These are phyloP conservation scores for Cherax quadricarinatus DNA, from an alignment of 1,140 invertebrate species.

Conservation along the genomic window DNA sequence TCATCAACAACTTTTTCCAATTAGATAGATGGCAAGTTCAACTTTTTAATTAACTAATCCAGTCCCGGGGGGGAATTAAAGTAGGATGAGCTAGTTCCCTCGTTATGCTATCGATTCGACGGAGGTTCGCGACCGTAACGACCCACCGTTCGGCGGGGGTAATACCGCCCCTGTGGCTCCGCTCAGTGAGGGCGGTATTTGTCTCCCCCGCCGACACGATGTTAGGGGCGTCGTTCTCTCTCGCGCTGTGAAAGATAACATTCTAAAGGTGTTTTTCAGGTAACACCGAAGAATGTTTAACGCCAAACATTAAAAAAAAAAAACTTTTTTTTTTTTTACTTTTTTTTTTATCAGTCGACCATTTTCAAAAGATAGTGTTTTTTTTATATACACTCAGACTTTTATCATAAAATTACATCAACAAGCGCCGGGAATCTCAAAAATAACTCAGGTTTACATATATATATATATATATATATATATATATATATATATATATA, in stretches of 20 bases:
- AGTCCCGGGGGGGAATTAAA: slow-evolving; percentile 61
- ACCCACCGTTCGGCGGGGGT: neutral
- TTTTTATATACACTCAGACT: neutral
- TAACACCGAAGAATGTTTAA: slow-evolving; percentile 39
- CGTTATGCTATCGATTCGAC: slow-evolving; percentile 53
- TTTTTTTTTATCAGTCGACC: neutral
- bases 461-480: neutral
- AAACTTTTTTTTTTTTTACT: neutral
- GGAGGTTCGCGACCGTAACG: neutral
- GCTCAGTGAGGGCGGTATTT: neutral
- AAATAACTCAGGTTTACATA: no score
- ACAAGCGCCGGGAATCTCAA: neutral
- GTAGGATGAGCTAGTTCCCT: slow-evolving; percentile 49
- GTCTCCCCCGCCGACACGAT: neutral
- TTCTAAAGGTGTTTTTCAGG: slow-evolving; percentile 41
- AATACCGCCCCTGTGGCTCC: neutral
- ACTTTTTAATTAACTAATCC: slow-evolving; percentile 67
- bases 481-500: neutral
- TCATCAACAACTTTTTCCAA: slow-evolving; percentile 60
- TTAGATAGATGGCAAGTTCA: slow-evolving; percentile 67
- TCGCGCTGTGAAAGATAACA: neutral
- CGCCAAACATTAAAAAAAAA: slow-evolving; percentile 4
- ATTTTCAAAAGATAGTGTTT: neutral
- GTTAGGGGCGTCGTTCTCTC: neutral
- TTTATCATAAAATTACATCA: neutral